These are phyloP conservation scores for Oriolus oriolus DNA, from an alignment of 2,113 vertebrate species.

Conservation along the genomic window DNA sequence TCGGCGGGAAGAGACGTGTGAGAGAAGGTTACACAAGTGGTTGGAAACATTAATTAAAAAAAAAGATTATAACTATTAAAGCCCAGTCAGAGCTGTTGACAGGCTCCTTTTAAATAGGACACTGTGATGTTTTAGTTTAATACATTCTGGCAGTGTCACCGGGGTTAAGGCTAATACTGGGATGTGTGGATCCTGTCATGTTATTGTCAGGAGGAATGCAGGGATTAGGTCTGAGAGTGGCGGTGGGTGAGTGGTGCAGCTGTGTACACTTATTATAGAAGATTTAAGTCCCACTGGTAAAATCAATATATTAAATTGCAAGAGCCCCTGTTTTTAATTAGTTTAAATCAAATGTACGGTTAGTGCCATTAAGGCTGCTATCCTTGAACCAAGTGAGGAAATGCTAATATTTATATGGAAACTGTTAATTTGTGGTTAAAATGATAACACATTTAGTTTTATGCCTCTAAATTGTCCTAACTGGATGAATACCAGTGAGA, in stretches of 20 bases:
- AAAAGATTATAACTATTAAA: slow-evolving; percentile 46
- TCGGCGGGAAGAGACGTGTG: background rate
- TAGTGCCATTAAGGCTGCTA: slow-evolving; percentile 57
- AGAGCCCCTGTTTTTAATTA: slow-evolving; percentile 77
- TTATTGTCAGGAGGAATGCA: slow-evolving; percentile 71
- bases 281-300: slow-evolving; percentile 76
- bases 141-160: slow-evolving; percentile 56
- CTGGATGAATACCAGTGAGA: slow-evolving; percentile 23
- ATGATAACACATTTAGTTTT: slow-evolving; percentile 66
- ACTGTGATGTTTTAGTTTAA: slow-evolving; percentile 53
- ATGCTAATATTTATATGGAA: slow-evolving; percentile 76
- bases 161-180: slow-evolving; percentile 69
- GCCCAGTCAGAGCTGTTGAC: slow-evolving; percentile 27
- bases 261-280: slow-evolving; percentile 75
- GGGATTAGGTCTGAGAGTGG: slow-evolving; percentile 62
- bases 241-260: slow-evolving; percentile 64
- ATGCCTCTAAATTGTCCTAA: slow-evolving; percentile 21
- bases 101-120: slow-evolving; percentile 46
- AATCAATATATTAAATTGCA: slow-evolving; percentile 80
- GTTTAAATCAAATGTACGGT: slow-evolving; percentile 68
- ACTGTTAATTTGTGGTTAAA: slow-evolving; percentile 72
- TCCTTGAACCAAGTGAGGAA: slow-evolving; percentile 65
- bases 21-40: background rate
- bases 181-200: slow-evolving; percentile 76
- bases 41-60: slow-evolving; percentile 40